Evolutionary conservation across 2,797 vertebrate genomes (phyloP), one percentile per base, ranked within the genome.

Genomic region (Gephyroberyx darwinii): DNA sequence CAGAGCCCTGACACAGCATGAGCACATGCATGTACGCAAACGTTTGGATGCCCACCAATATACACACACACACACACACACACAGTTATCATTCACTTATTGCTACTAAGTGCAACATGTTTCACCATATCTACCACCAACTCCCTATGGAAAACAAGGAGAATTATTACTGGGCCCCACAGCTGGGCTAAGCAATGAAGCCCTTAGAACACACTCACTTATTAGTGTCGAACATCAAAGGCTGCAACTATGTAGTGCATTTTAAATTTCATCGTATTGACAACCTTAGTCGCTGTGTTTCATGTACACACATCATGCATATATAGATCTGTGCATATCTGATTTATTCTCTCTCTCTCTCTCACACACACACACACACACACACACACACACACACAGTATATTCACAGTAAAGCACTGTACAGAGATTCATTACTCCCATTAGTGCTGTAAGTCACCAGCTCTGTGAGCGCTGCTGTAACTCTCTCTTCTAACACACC

Each of bases 191-290:
- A 80, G 79, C 68, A 72, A 65, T 67, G 75, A 80, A 75, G 82
- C 77, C 41, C 50, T 39, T 53, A 66, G 55, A 88, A 79, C 70
- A 68, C 69, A n/a, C 12, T 20, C 55, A 51, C 79, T 82, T 80
- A 86, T 56, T 77, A 20, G 80, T 30, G 75, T 9, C 22, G 16
- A 83, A 80, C 86, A 90, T 89, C 85, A 89, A 86, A 87, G 74
- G 63, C 61, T 62, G 65, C 45, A 69, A 2, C 69, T 78, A 54
- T 54, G 65, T 31, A 54, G 82, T 75, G 67, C 70, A 82, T 77
- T 78, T 81, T 82, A 74, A 82, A 86, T 82, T 86, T 72, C 83
- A 82, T 82, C 41, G 55, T 62, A 71, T 45, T 52, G 79, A 65
- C 57, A 70, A 33, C 3, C 17, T 65, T 9, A 45, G 73, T 75